These are phyloP conservation scores for human DNA, from an alignment of 2,113 vertebrate species.

Conservation along the genomic window GRCh38 chr17:60378501-60379000, in stretches of 20 bases:
- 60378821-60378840: background rate
- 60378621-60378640: conserved; percentile 20
- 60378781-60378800: background rate
- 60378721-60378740: background rate
- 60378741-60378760: background rate
- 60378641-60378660: conserved; percentile 9
- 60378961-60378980: background rate
- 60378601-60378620: conserved; percentile 8
- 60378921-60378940: background rate
- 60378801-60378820: background rate
- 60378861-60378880: conserved; percentile 13
- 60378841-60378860: background rate
- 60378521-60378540: background rate
- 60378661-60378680: background rate
- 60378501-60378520: background rate
- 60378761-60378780: background rate
- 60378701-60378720: background rate
- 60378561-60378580: background rate
- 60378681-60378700: background rate
- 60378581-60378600: background rate
- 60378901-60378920: background rate
- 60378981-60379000: background rate
- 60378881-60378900: background rate
- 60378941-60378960: background rate
- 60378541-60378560: background rate